Conservation (phyloP, 2,888 invertebrate genomes). For the Dryocosmus kuriphilus region DNA sequence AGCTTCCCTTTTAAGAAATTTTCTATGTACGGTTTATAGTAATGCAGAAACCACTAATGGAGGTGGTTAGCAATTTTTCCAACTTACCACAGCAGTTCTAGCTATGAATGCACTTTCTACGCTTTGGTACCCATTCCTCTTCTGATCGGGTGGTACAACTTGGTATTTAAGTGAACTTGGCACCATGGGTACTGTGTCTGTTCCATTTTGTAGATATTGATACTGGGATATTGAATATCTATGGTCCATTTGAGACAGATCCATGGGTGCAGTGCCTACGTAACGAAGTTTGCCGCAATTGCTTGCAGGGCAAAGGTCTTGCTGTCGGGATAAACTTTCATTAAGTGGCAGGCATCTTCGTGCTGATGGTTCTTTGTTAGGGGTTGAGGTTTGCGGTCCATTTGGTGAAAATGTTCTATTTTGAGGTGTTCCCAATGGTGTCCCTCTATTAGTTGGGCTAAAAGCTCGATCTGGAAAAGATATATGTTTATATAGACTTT, state of each 20-base stretch:
- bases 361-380: slow-evolving; percentile 74
- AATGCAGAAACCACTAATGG: not conserved
- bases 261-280: slow-evolving; percentile 65
- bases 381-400: slow-evolving; percentile 73
- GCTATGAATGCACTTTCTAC: slow-evolving; percentile 76
- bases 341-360: slow-evolving; percentile 72
- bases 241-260: slow-evolving; percentile 60
- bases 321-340: slow-evolving; percentile 64
- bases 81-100: slow-evolving; percentile 75
- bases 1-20: not conserved
- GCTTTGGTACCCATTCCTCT: slow-evolving; percentile 65
- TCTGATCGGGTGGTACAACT: slow-evolving; percentile 65
- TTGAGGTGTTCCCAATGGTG: slow-evolving; percentile 64
- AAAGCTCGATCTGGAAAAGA: slow-evolving; percentile 52
- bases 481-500: not conserved
- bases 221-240: slow-evolving; percentile 68
- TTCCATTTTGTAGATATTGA: slow-evolving; percentile 66
- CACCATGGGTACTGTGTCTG: slow-evolving; percentile 71
- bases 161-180: slow-evolving; percentile 71
- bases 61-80: not conserved
- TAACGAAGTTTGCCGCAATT: slow-evolving; percentile 72
- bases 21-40: not conserved
- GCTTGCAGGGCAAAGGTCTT: slow-evolving; percentile 66
- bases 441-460: slow-evolving; percentile 60
- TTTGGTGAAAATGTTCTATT: slow-evolving; percentile 63